Evolutionary conservation across 1,140 invertebrate genomes (phyloP).

Genomic region (Zophobas morio): DNA sequence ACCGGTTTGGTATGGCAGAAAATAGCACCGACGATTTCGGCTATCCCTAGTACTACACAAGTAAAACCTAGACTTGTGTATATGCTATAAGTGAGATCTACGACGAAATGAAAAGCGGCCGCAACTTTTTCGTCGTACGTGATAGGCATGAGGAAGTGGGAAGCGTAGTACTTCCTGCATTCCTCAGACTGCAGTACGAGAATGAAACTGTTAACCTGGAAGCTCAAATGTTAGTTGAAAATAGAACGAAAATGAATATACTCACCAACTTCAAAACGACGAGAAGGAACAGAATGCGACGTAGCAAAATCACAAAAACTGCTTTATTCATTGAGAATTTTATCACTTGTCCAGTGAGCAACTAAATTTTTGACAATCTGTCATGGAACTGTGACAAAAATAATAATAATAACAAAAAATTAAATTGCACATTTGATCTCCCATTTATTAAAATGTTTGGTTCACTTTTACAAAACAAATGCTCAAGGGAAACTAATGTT

Average conservation of each 20-base stretch:
- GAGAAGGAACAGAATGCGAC: background rate
- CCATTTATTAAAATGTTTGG: too few relatives aligned
- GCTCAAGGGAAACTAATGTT: too few relatives aligned
- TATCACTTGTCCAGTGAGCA: background rate
- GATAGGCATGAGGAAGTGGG: too few relatives aligned
- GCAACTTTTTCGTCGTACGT: too few relatives aligned
- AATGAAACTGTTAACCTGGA: background rate
- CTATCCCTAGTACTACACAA: background rate
- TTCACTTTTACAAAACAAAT: too few relatives aligned
- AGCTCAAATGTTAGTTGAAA: background rate
- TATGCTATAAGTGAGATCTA: background rate
- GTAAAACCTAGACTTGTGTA: too few relatives aligned
- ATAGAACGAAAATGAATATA: background rate
- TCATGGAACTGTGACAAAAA: too few relatives aligned
- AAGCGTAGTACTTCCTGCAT: background rate
- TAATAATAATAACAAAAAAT: too few relatives aligned
- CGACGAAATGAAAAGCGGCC: too few relatives aligned
- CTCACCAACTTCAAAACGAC: background rate
- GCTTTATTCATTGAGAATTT: conserved; percentile 5
- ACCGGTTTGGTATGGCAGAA: background rate
- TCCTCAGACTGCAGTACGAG: background rate
- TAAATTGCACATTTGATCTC: too few relatives aligned
- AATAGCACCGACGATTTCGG: conserved; percentile 4
- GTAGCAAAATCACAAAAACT: conserved; percentile 1
- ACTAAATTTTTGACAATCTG: too few relatives aligned